Base-by-base conservation (phyloP, 2,797 vertebrate genomes). In the Intellagama lesueurii region DNA sequence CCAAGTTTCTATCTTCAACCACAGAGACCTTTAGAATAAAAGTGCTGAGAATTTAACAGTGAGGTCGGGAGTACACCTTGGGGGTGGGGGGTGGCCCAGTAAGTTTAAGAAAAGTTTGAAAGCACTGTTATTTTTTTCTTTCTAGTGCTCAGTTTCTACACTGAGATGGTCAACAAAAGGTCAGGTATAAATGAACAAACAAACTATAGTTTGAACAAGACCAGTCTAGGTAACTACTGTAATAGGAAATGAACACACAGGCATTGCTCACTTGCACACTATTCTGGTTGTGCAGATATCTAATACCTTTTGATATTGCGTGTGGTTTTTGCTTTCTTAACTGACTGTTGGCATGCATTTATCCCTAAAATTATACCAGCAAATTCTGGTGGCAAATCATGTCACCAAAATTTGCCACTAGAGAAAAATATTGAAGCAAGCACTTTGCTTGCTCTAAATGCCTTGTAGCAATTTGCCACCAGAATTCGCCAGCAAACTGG, bases 51-150 rank as follows among this genome's bases (percentile, higher is more conserved):
- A 73, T 17, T 32, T 83, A 72, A 1, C 79, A 22, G n/a, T 89
- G 73, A 30, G 8, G 19, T 28, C 9, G 40, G 1, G 5, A 44
- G 1, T 1, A 3, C 3, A 2, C 22, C 30, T 17, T 56, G 40
- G 22, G 32, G 16, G 11, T 32, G 40, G 73, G 35, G 32, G 32
- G 5, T n/a, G 30, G 35, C 30, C n/a, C 17, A 66, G 12, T 87
- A 69, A 69, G 1, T 85, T 81, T 91, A 49, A 86, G 86, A 16
- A 14, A 12, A 87, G 87, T 44, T 24, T 32, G 70, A 88, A 90
- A 64, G 78, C 7, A 40, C 32, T 16, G 1, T n/a, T 85, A 56
- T 14, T 14, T 16, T 3, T 81, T 78, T 30, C 30, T 52, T 44
- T 24, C 19, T 68, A 49, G 32, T 68, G 14, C 49, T 87, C 70